Evolutionary conservation across 2,888 invertebrate genomes (phyloP), one percentile per base, ranked within the genome.

Genomic region (Lepidonotus clava): DNA sequence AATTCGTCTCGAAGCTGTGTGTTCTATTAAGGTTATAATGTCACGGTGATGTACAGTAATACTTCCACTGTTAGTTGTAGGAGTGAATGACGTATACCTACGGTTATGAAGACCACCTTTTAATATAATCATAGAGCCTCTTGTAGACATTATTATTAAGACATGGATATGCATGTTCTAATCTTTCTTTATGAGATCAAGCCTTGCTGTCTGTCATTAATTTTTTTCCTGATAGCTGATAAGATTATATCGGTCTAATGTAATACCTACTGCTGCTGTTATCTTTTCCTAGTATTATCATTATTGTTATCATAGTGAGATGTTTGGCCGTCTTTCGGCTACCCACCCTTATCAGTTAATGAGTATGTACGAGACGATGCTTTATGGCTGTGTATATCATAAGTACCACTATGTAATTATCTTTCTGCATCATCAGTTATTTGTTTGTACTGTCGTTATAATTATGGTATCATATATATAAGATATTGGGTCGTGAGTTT

Each of bases 21-120:
- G 71, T 34, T 71, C 11, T 24, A 36, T 34, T 21, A 36, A 71
- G 34, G 71, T 36, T 8, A 71, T 21, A 71, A 8, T 71, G 36
- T 71, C 71, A 71, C 71, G 71, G 71, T 71, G 71, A 71, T 71
- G 71, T 71, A 71, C 14, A 36, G 36, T 71, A 71, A 38, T 38
- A 6, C 18, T 71, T 71, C 34, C 71, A 71, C 71, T 71, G 71
- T 71, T 71, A 71, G 71, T 71, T n/a, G 71, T 71, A 71, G 71
- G 71, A 61, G 18, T 71, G 71, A 71, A 71, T 71, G 71, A 38
- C 71, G 71, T 71, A 38, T n/a, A n/a, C 14, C 71, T 21, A 38
- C 14, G 34, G 71, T 71, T 21, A 71, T 71, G 71, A 36, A 71
- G 38, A 71, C 71, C 34, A 34, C 38, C 14, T 71, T n/a, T n/a